phyloP scores from a whole-genome alignment of 2,797 vertebrate genomes.

The Moxostoma hubbsi region DNA sequence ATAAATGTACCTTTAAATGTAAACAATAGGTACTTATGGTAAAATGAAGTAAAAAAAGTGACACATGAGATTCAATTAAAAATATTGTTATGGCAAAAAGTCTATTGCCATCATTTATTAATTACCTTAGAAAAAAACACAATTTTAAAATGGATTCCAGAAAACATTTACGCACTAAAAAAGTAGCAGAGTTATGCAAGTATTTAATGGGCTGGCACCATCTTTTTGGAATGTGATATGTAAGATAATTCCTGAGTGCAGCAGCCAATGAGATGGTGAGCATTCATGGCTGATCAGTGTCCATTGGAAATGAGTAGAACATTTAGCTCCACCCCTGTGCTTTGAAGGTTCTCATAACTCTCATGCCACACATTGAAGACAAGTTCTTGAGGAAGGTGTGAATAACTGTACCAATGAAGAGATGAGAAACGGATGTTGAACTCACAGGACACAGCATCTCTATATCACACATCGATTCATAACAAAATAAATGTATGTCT shows the following conservation, averaged over 20 bases:
- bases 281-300: conserved; percentile 31
- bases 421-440: conserved; percentile 58
- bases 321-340: conserved; percentile 46
- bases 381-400: conserved; percentile 65
- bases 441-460: conserved; percentile 8
- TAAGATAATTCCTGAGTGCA: conserved; percentile 37
- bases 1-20: too few relatives aligned
- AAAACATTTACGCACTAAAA: conserved; percentile 36
- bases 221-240: conserved; percentile 18
- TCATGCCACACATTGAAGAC: conserved; percentile 67
- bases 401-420: conserved; percentile 67
- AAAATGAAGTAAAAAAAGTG: too few relatives aligned
- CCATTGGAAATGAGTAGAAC: conserved; percentile 44
- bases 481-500: conserved; percentile 12
- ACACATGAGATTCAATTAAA: too few relatives aligned
- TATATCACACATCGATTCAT: not conserved
- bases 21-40: too few relatives aligned
- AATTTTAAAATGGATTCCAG: conserved; percentile 30
- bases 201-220: conserved; percentile 31
- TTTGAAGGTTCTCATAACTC: conserved; percentile 64
- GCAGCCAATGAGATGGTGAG: conserved; percentile 32
- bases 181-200: conserved; percentile 18
- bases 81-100: not conserved
- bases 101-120: conserved; percentile 17
- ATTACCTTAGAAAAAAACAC: conserved; percentile 10